These are phyloP conservation scores for Deilephila elpenor DNA, from an alignment of 2,888 invertebrate genomes.

Conservation along the genomic window DNA sequence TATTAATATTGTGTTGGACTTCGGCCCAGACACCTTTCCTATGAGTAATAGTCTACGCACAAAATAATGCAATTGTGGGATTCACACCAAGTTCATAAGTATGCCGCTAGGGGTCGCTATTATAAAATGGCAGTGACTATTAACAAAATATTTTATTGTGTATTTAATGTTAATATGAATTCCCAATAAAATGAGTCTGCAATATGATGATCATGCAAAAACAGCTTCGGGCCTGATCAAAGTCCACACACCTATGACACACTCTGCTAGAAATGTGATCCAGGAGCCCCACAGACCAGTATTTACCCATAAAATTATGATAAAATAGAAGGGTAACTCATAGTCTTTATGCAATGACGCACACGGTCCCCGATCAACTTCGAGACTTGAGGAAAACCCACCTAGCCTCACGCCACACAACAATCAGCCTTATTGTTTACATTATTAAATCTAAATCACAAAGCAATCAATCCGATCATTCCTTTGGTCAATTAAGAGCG, in stretches of 20 bases:
- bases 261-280: background rate
- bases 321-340: constrained; percentile 24
- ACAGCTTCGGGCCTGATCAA: background rate
- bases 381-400: constrained; percentile 65
- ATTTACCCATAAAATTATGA: constrained; percentile 1
- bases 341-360: constrained; percentile 57
- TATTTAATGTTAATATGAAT: too few relatives aligned
- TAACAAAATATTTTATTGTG: too few relatives aligned
- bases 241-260: background rate
- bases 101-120: too few relatives aligned
- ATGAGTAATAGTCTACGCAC: background rate
- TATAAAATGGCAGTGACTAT: too few relatives aligned
- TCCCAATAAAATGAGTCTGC: too few relatives aligned
- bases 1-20: background rate
- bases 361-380: constrained; percentile 68
- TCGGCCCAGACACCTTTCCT: background rate
- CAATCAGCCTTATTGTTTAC: constrained; percentile 44
- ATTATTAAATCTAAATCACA: constrained; percentile 45
- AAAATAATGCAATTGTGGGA: background rate
- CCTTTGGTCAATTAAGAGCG: constrained; percentile 25
- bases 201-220: background rate
- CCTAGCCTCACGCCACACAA: constrained; percentile 31
- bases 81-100: background rate
- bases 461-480: constrained; percentile 17
- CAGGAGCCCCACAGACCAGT: constrained; percentile 1